Evolutionary conservation across 2,113 vertebrate species (phyloP).

Genomic region (Todiramphus chloris): DNA sequence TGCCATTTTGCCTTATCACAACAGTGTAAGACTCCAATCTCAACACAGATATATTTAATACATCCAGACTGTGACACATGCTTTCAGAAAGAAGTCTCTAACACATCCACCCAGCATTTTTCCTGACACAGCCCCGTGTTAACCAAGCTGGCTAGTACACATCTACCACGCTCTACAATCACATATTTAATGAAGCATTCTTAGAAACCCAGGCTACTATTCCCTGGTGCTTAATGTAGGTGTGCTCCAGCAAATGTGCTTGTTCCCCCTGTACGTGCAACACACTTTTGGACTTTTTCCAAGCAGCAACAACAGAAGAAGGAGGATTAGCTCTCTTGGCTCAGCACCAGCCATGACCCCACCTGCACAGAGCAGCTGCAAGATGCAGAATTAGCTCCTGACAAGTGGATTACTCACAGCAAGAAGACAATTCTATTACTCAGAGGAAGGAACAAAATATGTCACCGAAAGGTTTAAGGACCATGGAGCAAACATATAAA

Average conservation of each 20-base stretch:
- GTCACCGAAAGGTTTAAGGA: constrained; percentile 22
- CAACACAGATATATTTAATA: constrained; percentile 51
- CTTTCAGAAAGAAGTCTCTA: not conserved
- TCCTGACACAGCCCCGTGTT: not conserved
- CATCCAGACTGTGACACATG: not conserved
- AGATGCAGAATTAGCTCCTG: not conserved
- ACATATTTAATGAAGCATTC: not conserved
- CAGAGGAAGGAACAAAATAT: constrained; percentile 52
- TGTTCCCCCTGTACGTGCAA: not conserved
- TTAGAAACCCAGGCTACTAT: not conserved
- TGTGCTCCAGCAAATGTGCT: not conserved
- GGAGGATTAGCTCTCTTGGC: not conserved
- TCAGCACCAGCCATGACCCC: constrained; percentile 21
- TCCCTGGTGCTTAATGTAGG: not conserved
- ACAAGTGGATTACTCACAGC: constrained; percentile 46
- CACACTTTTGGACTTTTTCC: not conserved
- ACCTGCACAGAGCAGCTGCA: constrained; percentile 15
- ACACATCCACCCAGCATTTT: not conserved
- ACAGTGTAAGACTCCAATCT: constrained; percentile 21
- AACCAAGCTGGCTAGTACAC: not conserved
- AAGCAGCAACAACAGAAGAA: not conserved
- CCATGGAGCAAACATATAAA: not conserved
- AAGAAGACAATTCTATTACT: constrained; percentile 43
- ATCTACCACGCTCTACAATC: rapidly evolving
- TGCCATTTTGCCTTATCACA: constrained; percentile 34